Evolutionary conservation across 2,797 vertebrate species (phyloP).

Genomic region (Numenius phaeopus): DNA sequence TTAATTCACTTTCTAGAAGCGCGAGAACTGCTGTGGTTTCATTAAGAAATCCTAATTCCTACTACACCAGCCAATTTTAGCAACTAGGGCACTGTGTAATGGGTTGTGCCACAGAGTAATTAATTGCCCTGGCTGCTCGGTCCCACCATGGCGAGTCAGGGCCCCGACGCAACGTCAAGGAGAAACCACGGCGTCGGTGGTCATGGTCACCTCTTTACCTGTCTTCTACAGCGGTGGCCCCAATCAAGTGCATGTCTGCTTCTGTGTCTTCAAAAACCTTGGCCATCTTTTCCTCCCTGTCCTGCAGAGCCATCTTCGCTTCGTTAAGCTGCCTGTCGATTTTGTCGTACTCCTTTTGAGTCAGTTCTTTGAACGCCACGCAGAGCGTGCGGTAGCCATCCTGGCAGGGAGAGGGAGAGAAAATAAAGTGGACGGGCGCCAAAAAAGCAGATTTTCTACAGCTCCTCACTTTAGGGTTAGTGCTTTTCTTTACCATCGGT

Average conservation of each 20-base stretch:
- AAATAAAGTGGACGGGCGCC: background rate
- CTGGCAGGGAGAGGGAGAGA: constrained; percentile 64
- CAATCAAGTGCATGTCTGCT: constrained; percentile 92
- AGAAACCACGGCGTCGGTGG: background rate
- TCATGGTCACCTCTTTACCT: constrained; percentile 79
- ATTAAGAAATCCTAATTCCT: constrained; percentile 46
- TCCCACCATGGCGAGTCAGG: accelerated
- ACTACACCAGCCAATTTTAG: constrained; percentile 10
- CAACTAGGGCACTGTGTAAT: constrained; percentile 19
- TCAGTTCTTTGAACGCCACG: constrained; percentile 92
- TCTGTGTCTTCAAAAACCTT: constrained; percentile 93
- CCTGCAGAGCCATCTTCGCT: constrained; percentile 92
- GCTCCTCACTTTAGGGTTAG: background rate
- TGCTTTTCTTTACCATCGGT: background rate
- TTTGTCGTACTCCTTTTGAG: constrained; percentile 83
- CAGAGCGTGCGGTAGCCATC: constrained; percentile 96
- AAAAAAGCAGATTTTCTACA: background rate
- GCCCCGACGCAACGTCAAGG: accelerated
- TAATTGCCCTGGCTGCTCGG: background rate
- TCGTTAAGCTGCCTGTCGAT: constrained; percentile 86
- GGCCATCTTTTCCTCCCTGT: constrained; percentile 93
- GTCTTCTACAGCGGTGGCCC: constrained; percentile 97
- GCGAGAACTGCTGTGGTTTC: background rate
- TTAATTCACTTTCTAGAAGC: background rate
- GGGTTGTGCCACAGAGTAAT: background rate